Evolutionary conservation across 2,888 invertebrate genomes (phyloP).

Genomic region (Chrysomela aeneicollis): DNA sequence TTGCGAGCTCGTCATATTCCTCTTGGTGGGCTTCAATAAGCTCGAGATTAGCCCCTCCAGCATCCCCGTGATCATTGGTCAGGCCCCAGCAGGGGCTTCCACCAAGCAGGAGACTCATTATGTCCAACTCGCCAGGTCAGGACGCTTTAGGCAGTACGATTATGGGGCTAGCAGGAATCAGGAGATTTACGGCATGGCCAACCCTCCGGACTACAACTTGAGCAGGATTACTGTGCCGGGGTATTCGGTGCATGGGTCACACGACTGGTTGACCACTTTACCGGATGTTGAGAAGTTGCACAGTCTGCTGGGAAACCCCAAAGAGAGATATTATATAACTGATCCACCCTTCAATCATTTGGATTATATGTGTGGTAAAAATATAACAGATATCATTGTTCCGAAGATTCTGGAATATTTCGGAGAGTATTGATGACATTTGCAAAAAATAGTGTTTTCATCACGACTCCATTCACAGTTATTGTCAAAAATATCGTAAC

Average conservation of each 20-base stretch:
- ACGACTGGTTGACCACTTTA: slow-evolving; percentile 64
- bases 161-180: slow-evolving; percentile 36
- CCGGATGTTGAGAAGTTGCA: slow-evolving; percentile 43
- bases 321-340: slow-evolving; percentile 30
- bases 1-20: slow-evolving; percentile 39
- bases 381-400: not conserved
- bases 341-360: slow-evolving; percentile 33
- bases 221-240: slow-evolving; percentile 59
- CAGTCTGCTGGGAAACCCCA: slow-evolving; percentile 51
- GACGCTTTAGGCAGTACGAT: slow-evolving; percentile 63
- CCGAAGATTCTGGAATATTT: not conserved
- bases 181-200: slow-evolving; percentile 50
- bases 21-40: slow-evolving; percentile 54
- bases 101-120: slow-evolving; percentile 77
- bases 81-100: slow-evolving; percentile 60
- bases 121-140: slow-evolving; percentile 68
- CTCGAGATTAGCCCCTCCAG: slow-evolving; percentile 53
- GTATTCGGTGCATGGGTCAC: slow-evolving; percentile 61
- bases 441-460: no score
- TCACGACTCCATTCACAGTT: no score
- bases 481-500: no score
- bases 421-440: not conserved
- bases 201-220: slow-evolving; percentile 61
- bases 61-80: slow-evolving; percentile 44
- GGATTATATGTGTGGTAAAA: not conserved